Conservation (phyloP, 2,888 invertebrate species). For the Eulithis prunata region DNA sequence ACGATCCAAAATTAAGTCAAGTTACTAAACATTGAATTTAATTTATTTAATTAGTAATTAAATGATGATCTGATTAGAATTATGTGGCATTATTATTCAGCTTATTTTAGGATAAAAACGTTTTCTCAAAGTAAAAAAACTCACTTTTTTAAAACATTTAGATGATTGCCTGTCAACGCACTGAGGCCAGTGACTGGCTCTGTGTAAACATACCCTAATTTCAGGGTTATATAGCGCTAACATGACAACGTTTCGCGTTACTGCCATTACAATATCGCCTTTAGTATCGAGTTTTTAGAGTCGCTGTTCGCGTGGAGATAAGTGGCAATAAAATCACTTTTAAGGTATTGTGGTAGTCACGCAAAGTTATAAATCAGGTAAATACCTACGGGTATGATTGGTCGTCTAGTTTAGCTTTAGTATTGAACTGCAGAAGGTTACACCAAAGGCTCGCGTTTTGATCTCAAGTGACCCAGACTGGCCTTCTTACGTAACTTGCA, state of each 20-base stretch:
- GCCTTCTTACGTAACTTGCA: background rate
- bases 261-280: conserved; percentile 52
- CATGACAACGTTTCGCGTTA: conserved; percentile 66
- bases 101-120: no score
- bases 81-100: no score
- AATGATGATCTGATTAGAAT: no score
- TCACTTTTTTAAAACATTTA: no score
- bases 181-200: conserved; percentile 6
- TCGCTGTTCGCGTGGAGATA: conserved; percentile 55
- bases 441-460: background rate
- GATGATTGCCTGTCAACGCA: background rate
- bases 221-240: conserved; percentile 69
- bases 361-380: conserved; percentile 74
- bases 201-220: conserved; percentile 42
- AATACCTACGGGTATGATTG: conserved; percentile 63
- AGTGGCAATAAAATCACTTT: conserved; percentile 73
- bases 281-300: conserved; percentile 53
- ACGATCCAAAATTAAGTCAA: no score
- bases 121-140: no score
- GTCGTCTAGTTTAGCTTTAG: conserved; percentile 39
- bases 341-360: conserved; percentile 73
- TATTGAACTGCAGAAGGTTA: conserved; percentile 16
- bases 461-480: background rate
- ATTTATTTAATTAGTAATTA: no score
- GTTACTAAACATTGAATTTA: no score